These are phyloP conservation scores for Chanos chanos DNA, from an alignment of 2,797 vertebrate genomes.

Conservation along the genomic window DNA sequence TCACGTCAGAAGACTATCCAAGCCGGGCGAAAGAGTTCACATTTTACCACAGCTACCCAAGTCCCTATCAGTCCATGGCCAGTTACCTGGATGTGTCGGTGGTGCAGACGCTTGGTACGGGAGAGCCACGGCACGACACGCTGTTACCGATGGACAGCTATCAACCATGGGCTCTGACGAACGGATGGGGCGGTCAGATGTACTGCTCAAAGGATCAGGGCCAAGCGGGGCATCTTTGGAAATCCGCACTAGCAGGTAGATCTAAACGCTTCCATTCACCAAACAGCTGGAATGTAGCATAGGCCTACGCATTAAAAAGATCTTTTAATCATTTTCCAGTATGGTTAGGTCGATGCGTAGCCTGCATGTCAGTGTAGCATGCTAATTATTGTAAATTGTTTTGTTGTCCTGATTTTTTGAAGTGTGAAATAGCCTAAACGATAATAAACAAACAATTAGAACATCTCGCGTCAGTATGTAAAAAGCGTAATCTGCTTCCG, in stretches of 20 bases:
- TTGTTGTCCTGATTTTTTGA: too few species aligned
- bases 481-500: too few species aligned
- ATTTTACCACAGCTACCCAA: slow-evolving; percentile 88
- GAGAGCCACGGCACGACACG: slow-evolving; percentile 82
- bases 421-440: too few species aligned
- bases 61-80: slow-evolving; percentile 85
- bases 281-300: neutral
- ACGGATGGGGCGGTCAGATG: slow-evolving; percentile 88
- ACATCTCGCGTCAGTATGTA: too few species aligned
- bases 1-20: slow-evolving; percentile 78
- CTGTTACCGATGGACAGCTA: slow-evolving; percentile 87
- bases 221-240: slow-evolving; percentile 85
- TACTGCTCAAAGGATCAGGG: slow-evolving; percentile 89
- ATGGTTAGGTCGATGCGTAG: too few species aligned
- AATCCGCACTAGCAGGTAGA: slow-evolving; percentile 86
- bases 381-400: too few species aligned
- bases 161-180: slow-evolving; percentile 86
- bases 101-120: slow-evolving; percentile 79
- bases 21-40: slow-evolving; percentile 88
- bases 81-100: slow-evolving; percentile 92
- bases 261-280: neutral
- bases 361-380: too few species aligned
- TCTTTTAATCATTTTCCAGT: too few species aligned
- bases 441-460: too few species aligned
- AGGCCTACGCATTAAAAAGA: too few species aligned